A percentile compares a stretch with the other conserved stretches of the same genome.
These are phyloP conservation scores for Anodontia alba DNA, from an alignment of 2,888 invertebrate genomes.

Conservation along the genomic window DNA sequence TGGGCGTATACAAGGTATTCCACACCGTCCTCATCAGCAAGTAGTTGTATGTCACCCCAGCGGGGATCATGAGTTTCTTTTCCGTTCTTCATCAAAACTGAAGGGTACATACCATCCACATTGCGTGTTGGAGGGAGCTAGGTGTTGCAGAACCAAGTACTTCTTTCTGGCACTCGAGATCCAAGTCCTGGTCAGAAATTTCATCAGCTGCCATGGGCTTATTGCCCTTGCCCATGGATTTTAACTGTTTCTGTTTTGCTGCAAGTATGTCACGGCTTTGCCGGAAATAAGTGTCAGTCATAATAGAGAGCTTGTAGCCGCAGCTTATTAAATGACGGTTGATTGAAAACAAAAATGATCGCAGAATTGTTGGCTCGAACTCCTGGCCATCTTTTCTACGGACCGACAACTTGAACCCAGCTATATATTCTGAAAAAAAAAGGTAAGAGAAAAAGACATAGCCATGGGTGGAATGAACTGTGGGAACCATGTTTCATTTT, in stretches of 20 bases:
- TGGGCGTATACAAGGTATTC: constrained; percentile 23
- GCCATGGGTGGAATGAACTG: constrained; percentile 65
- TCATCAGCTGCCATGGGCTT: constrained; percentile 48
- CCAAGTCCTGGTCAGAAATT: not conserved
- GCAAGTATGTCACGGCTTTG: constrained; percentile 44
- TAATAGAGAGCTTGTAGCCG: constrained; percentile 61
- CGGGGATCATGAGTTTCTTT: constrained; percentile 36
- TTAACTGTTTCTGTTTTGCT: constrained; percentile 65
- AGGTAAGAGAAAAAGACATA: too few species aligned
- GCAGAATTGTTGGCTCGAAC: constrained; percentile 68
- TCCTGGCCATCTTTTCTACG: constrained; percentile 66
- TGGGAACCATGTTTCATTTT: constrained; percentile 61
- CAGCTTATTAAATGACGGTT: constrained; percentile 64
- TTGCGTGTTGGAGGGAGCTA: constrained; percentile 28
- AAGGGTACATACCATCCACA: constrained; percentile 39
- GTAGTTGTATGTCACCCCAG: constrained; percentile 33
- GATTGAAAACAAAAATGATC: constrained; percentile 67
- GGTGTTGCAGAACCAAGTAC: constrained; percentile 14
- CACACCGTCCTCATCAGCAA: constrained; percentile 42
- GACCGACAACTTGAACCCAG: constrained; percentile 64
- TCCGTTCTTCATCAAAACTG: constrained; percentile 42
- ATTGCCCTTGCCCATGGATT: constrained; percentile 65
- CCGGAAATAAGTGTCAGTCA: constrained; percentile 61
- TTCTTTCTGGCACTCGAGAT: not conserved
- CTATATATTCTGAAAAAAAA: constrained; percentile 65